Conservation (phyloP, 1,140 invertebrate genomes). For the Zaprionus ornatus region DNA sequence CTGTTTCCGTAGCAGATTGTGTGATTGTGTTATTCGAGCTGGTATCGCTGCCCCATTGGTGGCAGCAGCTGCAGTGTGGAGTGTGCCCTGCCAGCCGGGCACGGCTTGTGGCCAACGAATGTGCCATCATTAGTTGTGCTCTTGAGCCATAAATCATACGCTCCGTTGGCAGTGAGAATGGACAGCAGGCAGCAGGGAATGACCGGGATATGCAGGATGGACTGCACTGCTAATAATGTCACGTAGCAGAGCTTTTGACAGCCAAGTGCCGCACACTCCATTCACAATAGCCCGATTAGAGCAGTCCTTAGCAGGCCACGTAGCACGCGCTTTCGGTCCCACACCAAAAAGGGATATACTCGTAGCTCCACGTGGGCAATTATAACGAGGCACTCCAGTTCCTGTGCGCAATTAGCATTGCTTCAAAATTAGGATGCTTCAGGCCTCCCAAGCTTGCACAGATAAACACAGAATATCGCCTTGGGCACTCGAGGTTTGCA, state of each 20-base stretch:
- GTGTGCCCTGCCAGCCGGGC: constrained; percentile 17
- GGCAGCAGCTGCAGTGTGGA: neutral
- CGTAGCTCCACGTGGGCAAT: constrained; percentile 30
- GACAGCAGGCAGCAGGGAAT: too few relatives aligned
- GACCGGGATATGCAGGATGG: constrained; percentile 37
- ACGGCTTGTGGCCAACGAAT: constrained; percentile 51
- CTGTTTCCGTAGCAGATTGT: neutral
- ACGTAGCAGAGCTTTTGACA: constrained; percentile 76
- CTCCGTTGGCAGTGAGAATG: constrained; percentile 24
- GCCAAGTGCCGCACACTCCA: constrained; percentile 63
- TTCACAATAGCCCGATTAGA: constrained; percentile 5
- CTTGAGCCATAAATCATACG: constrained; percentile 69
- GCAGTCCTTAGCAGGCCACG: neutral
- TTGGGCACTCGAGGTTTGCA: neutral
- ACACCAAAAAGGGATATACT: neutral
- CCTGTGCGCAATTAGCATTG: constrained; percentile 27
- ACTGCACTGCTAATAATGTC: constrained; percentile 77
- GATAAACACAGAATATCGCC: neutral
- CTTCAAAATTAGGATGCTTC: neutral
- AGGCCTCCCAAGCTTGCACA: too few relatives aligned
- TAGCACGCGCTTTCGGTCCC: neutral
- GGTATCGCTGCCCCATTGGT: too few relatives aligned
- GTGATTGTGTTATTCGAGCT: neutral
- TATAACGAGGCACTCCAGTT: constrained; percentile 32
- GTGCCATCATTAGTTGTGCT: constrained; percentile 72